phyloP scores from a whole-genome alignment of 1,140 invertebrate species.

The Cydia pomonella region DNA sequence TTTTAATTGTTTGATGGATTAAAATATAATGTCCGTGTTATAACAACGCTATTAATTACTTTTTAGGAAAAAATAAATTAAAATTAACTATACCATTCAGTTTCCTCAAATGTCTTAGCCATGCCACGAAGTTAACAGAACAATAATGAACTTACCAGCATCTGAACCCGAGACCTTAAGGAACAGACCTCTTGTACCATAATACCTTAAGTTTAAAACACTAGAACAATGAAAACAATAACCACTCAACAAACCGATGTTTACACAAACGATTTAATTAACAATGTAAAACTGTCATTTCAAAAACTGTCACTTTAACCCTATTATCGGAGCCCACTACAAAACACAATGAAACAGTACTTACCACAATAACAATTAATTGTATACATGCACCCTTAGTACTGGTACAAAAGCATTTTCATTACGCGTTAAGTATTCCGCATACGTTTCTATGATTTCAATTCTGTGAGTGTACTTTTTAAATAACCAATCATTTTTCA shows the following conservation, averaged over 20 bases:
- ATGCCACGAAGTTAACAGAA: no score
- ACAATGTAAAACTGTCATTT: conserved; percentile 9
- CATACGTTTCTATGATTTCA: conserved; percentile 55
- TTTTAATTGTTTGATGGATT: no score
- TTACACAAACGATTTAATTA: conserved; percentile 26
- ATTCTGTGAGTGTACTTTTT: conserved; percentile 1
- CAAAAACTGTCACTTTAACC: conserved; percentile 25
- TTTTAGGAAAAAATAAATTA: no score
- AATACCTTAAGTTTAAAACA: background rate
- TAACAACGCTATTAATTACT: no score
- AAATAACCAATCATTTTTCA: background rate
- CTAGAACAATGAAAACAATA: background rate
- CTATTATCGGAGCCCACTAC: conserved; percentile 1
- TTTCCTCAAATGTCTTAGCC: no score
- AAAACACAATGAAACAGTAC: conserved; percentile 24
- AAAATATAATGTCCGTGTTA: no score
- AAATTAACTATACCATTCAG: no score
- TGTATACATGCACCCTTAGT: conserved; percentile 45
- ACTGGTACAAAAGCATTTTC: conserved; percentile 46
- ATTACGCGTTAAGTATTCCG: conserved; percentile 52
- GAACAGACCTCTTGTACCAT: no score
- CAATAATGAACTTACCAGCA: no score
- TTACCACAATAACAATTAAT: conserved; percentile 54
- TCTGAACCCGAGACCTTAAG: no score
- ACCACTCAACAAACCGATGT: conserved; percentile 9